phyloP scores from a whole-genome alignment of 2,113 vertebrate species.

The Delphinus delphis region DNA sequence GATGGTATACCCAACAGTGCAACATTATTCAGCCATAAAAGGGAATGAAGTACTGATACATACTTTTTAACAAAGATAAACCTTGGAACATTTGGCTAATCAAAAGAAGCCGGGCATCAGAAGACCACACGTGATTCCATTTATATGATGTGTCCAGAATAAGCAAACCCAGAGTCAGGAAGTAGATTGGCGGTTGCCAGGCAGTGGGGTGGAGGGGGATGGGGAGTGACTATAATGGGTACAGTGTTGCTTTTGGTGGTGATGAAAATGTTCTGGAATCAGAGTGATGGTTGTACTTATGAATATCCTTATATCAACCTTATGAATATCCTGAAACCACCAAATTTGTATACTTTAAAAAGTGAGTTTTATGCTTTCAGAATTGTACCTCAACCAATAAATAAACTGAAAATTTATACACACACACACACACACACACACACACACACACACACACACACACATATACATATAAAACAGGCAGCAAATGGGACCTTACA shows the following conservation, averaged over 20 bases:
- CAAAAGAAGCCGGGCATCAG: not conserved
- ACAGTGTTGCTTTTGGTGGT: not conserved
- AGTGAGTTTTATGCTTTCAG: not conserved
- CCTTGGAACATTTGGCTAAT: not conserved
- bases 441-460: rapidly evolving
- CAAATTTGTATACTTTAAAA: not conserved
- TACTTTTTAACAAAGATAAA: not conserved
- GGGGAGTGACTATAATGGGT: not conserved
- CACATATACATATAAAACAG: no score
- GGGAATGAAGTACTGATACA: not conserved
- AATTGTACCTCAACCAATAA: not conserved
- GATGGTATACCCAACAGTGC: no score
- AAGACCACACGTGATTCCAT: not conserved
- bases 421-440: no score
- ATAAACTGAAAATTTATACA: no score
- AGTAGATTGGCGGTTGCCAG: not conserved
- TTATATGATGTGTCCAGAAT: not conserved
- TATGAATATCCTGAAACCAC: not conserved
- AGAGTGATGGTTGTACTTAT: not conserved
- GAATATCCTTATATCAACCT: not conserved
- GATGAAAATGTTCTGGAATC: not conserved
- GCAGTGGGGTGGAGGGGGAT: no score
- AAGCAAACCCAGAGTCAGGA: not conserved
- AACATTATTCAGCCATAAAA: not conserved
- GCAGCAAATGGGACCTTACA: not conserved